Conservation (phyloP, 2,113 vertebrate genomes). For the Nycticorax nycticorax region DNA sequence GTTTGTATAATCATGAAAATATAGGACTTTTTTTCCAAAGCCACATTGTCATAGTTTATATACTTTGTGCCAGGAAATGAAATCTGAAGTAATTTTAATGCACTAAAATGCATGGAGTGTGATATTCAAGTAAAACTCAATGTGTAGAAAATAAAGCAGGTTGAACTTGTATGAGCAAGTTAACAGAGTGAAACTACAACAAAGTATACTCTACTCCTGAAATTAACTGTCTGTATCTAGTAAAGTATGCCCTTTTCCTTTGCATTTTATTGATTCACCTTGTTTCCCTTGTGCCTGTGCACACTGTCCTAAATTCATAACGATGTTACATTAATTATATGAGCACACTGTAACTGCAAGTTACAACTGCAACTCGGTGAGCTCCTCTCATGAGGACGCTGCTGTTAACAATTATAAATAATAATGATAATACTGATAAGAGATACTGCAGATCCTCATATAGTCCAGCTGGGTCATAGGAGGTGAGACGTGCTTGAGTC, state of each 20-base stretch:
- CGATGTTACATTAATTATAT: neutral
- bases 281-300: neutral
- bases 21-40: neutral
- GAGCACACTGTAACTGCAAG: neutral
- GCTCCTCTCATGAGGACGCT: neutral
- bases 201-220: neutral
- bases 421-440: accelerated
- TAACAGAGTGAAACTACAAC: neutral
- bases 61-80: neutral
- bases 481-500: neutral
- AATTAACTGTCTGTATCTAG: neutral
- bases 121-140: neutral
- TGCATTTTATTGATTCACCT: neutral
- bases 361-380: neutral
- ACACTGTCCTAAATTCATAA: neutral
- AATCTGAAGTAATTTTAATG: neutral
- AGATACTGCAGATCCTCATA: accelerated
- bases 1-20: neutral
- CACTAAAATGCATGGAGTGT: neutral
- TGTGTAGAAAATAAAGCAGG: neutral
- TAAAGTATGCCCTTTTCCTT: neutral
- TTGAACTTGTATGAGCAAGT: neutral
- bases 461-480: neutral
- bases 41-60: neutral
- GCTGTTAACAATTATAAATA: neutral